Evolutionary conservation across 2,888 invertebrate genomes (phyloP), one percentile per base, ranked within the genome.

Genomic region (Polylopha cassiicola): DNA sequence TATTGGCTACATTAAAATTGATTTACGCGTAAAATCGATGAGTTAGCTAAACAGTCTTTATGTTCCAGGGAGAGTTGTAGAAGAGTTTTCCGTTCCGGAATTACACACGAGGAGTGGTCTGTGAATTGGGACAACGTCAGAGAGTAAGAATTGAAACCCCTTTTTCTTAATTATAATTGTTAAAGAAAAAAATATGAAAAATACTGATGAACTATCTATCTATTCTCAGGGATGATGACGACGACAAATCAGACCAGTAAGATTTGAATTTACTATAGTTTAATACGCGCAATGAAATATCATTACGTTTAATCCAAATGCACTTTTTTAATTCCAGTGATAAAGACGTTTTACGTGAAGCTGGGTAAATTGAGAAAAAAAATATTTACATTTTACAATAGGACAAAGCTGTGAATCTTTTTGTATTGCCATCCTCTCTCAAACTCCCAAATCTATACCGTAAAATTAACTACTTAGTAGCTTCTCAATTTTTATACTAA

Each of bases 1-100:
- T 6, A 9, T 14, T 2, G 8, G n/a, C 2, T 14, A 14, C 11
- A 3, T 14, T n/a, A n/a, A n/a, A n/a, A n/a, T n/a, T n/a, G n/a
- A n/a, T n/a, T n/a, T 17, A 17, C 4, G 4, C 6, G 17, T 17
- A 17, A 17, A 4, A 4, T 17, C 4, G 6, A 17, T 17, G 17
- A 17, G 6, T 17, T 17, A 4, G 4, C 4, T 4, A 17, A 17
- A 17, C 4, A 17, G 6, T 22, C n/a, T 3, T 6, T 4, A 5
- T 21, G 9, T 60, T 41, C 11, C 53, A 82, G 84, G 46, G 72
- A 74, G 20, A 74, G 61, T 39, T 84, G 84, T 46, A 61, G 84
- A 46, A 60, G 84, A 51, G 84, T 84, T 0, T 84, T 84, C 67
- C 71, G 84, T 10, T 69, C 77, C 0, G 84, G 84, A 2, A 78